phyloP scores from a whole-genome alignment of 2,113 vertebrate genomes.

The Catagonus wagneri region DNA sequence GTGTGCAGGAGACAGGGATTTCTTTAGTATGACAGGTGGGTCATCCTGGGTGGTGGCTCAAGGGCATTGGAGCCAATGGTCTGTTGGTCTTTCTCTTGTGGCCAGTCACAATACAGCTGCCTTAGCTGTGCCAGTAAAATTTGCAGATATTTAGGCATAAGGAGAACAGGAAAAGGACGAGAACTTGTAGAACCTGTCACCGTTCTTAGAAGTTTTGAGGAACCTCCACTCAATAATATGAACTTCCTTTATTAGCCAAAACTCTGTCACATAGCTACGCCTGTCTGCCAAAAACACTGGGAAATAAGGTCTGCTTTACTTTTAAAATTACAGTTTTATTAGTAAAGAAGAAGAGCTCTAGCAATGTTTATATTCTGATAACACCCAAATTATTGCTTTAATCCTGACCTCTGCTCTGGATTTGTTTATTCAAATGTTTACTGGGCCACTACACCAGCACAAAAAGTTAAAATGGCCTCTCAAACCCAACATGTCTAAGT shows the following conservation, averaged over 20 bases:
- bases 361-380: not conserved
- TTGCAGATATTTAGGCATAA: not conserved
- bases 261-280: not conserved
- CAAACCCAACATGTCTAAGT: not conserved
- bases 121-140: not conserved
- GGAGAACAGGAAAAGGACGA: not conserved
- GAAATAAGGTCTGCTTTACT: constrained; percentile 14
- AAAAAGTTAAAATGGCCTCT: not conserved
- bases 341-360: not conserved
- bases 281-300: not conserved
- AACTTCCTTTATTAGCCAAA: not conserved
- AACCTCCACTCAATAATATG: not conserved
- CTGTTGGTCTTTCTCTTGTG: not conserved
- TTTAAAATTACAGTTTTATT: not conserved
- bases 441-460: not conserved
- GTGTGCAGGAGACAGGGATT: not conserved
- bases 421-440: not conserved
- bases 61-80: not conserved
- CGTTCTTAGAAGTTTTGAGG: not conserved
- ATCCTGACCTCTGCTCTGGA: not conserved
- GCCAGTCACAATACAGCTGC: not conserved
- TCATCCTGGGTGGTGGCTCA: not conserved
- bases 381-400: not conserved
- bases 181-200: not conserved
- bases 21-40: not conserved